Percentiles rank a stretch among this genome's conserved stretches.
Evolutionary conservation across 1,140 invertebrate genomes (phyloP).

Genomic region (Bombus vancouverensis): DNA sequence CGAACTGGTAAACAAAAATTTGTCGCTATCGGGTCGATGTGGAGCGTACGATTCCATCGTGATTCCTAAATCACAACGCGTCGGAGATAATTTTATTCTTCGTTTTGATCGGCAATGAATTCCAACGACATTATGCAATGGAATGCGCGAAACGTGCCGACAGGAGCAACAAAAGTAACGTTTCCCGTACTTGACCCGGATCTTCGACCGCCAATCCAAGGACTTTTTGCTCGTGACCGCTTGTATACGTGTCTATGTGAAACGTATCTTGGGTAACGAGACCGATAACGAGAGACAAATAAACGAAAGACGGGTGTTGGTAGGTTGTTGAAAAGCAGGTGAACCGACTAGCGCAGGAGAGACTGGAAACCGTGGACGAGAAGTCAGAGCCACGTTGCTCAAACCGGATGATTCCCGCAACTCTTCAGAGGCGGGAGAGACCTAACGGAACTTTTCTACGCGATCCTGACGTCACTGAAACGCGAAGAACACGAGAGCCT

Average conservation of each 20-base stretch:
- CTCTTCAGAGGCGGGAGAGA: slow-evolving; percentile 41
- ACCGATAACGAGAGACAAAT: slow-evolving; percentile 1
- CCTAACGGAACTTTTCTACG: slow-evolving; percentile 63
- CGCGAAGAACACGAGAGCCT: slow-evolving; percentile 2
- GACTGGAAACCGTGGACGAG: neutral
- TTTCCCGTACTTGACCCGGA: slow-evolving; percentile 42
- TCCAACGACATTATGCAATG: slow-evolving; percentile 10
- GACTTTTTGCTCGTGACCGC: neutral
- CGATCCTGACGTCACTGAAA: slow-evolving; percentile 60
- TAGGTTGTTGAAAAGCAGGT: slow-evolving; percentile 51
- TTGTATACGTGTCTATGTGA: neutral
- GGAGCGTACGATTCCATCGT: neutral
- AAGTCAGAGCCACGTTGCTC: slow-evolving; percentile 33
- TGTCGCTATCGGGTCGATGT: neutral
- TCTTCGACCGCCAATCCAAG: slow-evolving; percentile 23
- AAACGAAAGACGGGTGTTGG: slow-evolving; percentile 34
- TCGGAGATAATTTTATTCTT: neutral
- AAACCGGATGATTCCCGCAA: slow-evolving; percentile 64
- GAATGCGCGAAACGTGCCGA: slow-evolving; percentile 22
- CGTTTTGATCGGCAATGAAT: neutral
- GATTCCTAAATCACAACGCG: neutral
- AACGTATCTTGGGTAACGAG: slow-evolving; percentile 26
- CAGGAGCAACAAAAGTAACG: slow-evolving; percentile 41
- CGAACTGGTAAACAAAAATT: neutral
- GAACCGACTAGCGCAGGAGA: neutral